phyloP scores from a whole-genome alignment of 2,797 vertebrate species.

The Rousettus madagascariensis region DNA sequence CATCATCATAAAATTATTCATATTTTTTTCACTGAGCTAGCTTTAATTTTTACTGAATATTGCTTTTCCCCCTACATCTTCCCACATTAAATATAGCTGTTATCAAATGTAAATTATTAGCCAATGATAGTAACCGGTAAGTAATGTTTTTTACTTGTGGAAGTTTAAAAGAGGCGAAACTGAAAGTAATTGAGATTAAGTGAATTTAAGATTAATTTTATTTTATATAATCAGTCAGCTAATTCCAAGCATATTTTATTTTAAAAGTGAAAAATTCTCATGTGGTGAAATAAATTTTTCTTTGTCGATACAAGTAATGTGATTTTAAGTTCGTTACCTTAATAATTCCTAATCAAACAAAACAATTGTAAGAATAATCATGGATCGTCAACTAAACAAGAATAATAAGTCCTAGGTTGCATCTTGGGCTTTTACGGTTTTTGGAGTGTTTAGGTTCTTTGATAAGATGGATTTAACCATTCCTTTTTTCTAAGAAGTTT shows the following conservation, averaged over 20 bases:
- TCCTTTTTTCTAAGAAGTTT: conserved; percentile 72
- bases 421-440: neutral
- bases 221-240: neutral
- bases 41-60: conserved; percentile 57
- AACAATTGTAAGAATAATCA: neutral
- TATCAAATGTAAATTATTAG: conserved; percentile 33
- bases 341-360: neutral
- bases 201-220: conserved; percentile 46
- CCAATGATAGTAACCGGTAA: neutral
- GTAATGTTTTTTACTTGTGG: conserved; percentile 54
- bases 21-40: conserved; percentile 8
- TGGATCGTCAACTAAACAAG: neutral
- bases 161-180: conserved; percentile 63
- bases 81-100: conserved; percentile 15
- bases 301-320: neutral
- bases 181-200: conserved; percentile 43
- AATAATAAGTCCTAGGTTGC: neutral
- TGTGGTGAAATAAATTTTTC: neutral
- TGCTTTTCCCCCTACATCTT: neutral
- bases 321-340: conserved; percentile 4
- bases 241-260: conserved; percentile 36
- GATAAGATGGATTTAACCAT: neutral
- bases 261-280: conserved; percentile 26
- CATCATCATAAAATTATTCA: conserved; percentile 32
- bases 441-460: neutral